Percentiles rank a stretch among this genome's conserved stretches.
Evolutionary conservation across 2,888 invertebrate species (phyloP).

Genomic region (Strigamia crassipes): DNA sequence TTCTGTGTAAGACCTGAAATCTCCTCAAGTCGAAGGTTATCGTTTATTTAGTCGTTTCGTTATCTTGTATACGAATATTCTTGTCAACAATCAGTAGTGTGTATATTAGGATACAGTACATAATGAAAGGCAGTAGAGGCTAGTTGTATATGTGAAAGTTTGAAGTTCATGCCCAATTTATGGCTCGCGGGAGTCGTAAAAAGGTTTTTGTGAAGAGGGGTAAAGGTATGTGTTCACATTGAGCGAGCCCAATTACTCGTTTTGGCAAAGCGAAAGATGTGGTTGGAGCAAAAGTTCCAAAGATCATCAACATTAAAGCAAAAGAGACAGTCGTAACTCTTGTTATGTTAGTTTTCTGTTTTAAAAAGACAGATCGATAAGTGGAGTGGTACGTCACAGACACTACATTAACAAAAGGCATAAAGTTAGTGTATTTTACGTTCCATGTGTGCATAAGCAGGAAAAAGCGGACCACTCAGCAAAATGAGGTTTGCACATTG

Average conservation of each 20-base stretch:
- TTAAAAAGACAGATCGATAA: conserved; percentile 15
- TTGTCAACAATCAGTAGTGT: not conserved
- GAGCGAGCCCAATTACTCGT: conserved; percentile 13
- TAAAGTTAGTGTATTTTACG: conserved; percentile 31
- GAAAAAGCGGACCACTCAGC: conserved; percentile 17
- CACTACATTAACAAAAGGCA: conserved; percentile 35
- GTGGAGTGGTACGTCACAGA: conserved; percentile 7
- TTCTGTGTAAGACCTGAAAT: not conserved
- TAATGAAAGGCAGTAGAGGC: conserved; percentile 15
- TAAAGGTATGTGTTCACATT: conserved; percentile 27
- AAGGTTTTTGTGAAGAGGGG: conserved; percentile 17
- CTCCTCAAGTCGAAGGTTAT: not conserved
- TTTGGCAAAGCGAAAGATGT: not conserved
- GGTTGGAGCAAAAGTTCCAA: not conserved
- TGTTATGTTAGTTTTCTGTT: not conserved
- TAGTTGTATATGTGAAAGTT: conserved; percentile 7
- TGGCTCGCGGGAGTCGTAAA: conserved; percentile 25
- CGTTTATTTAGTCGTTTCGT: conserved; percentile 15
- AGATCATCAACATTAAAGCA: conserved; percentile 35
- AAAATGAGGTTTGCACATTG: conserved; percentile 37
- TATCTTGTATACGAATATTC: not conserved
- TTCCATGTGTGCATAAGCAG: conserved; percentile 38
- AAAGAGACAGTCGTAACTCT: conserved; percentile 25
- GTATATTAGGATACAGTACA: not conserved
- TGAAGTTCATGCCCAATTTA: conserved; percentile 37